A percentile compares a stretch with the other conserved stretches of the same genome.
Conservation (phyloP, 2,888 invertebrate species). For the Drosophila colorata region DNA sequence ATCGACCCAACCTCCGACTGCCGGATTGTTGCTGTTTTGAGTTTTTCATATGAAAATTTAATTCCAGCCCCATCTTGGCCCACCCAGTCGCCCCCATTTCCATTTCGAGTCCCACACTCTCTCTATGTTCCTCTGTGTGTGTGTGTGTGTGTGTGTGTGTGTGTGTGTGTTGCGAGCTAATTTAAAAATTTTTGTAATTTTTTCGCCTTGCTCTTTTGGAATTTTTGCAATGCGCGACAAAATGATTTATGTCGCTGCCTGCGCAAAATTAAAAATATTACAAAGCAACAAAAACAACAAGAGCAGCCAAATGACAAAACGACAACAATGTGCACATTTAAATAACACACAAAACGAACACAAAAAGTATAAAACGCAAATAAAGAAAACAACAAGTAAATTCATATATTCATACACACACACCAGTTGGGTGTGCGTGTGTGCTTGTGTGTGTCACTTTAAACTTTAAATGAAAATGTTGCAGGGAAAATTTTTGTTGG, state of each 20-base stretch:
- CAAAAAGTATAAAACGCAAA: constrained; percentile 30
- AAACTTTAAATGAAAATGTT: constrained; percentile 76
- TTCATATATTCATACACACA: constrained; percentile 15
- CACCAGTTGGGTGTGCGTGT: constrained; percentile 31
- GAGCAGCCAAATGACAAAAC: constrained; percentile 48
- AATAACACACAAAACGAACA: constrained; percentile 69
- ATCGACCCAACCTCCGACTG: neutral
- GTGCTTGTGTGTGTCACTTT: constrained; percentile 55
- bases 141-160: constrained; percentile 28
- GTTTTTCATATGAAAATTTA: constrained; percentile 78
- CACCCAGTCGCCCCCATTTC: constrained; percentile 39
- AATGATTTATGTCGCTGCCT: constrained; percentile 84
- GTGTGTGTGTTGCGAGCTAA: constrained; percentile 72
- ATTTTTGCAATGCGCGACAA: constrained; percentile 83
- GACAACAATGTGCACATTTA: constrained; percentile 71
- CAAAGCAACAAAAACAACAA: constrained; percentile 58
- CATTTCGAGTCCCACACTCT: constrained; percentile 25
- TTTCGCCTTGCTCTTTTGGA: constrained; percentile 81
- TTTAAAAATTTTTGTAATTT: constrained; percentile 82
- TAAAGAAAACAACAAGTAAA: constrained; percentile 13
- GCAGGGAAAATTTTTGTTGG: constrained; percentile 59
- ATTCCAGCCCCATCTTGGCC: constrained; percentile 62
- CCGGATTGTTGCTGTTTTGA: constrained; percentile 49
- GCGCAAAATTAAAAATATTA: constrained; percentile 79
- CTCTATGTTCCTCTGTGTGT: constrained; percentile 31